phyloP scores from a whole-genome alignment of 2,113 vertebrate species.

The Tenrec ecaudatus region DNA sequence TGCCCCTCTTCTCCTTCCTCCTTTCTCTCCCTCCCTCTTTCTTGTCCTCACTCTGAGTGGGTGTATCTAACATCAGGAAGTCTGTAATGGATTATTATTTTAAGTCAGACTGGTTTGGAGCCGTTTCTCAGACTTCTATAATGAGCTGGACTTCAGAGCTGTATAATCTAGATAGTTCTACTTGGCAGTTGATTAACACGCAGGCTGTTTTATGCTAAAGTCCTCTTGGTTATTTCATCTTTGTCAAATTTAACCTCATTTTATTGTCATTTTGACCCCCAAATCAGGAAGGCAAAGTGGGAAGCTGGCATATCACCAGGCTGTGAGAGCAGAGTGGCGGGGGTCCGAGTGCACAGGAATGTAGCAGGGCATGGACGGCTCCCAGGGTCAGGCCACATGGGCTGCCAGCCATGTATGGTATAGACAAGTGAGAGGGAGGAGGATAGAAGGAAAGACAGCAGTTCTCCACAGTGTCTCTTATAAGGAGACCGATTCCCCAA shows the following conservation, averaged over 20 bases:
- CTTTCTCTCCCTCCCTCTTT: accelerated
- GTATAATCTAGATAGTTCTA: neutral
- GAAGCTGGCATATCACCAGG: too few species aligned
- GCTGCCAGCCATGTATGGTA: too few species aligned
- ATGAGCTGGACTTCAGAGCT: neutral
- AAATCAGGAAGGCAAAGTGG: neutral
- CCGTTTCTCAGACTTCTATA: slow-evolving; percentile 15
- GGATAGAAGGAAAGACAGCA: too few species aligned
- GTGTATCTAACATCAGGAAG: neutral
- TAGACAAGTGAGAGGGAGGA: too few species aligned
- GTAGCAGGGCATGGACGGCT: too few species aligned
- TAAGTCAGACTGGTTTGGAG: neutral
- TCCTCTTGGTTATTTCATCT: neutral
- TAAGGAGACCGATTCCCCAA: too few species aligned
- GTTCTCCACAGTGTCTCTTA: too few species aligned
- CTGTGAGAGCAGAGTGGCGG: too few species aligned
- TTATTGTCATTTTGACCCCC: neutral
- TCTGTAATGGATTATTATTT: neutral
- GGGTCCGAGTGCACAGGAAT: too few species aligned
- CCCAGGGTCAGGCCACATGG: too few species aligned
- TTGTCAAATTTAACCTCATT: neutral
- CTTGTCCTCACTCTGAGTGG: neutral
- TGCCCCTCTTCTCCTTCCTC: neutral
- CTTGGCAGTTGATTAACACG: neutral
- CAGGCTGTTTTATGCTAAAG: neutral